Conservation (phyloP, 2,797 vertebrate genomes). For the Silurus lanzhouensis region DNA sequence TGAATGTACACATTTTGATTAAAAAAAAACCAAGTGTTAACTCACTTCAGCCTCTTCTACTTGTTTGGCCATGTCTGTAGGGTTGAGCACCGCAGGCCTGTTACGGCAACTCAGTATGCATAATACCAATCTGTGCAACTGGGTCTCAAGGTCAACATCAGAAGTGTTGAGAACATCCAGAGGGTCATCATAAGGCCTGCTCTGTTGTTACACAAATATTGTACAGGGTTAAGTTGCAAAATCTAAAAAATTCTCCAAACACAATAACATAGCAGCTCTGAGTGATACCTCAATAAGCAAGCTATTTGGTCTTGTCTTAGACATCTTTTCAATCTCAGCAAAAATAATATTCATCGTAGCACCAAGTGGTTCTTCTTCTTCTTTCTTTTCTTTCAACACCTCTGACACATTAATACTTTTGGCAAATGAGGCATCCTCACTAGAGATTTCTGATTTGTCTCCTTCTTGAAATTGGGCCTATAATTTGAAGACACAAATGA, state of each 20-base stretch:
- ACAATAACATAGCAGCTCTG: background rate
- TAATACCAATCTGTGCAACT: conserved; percentile 72
- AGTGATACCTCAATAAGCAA: conserved; percentile 65
- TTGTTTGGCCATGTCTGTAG: conserved; percentile 78
- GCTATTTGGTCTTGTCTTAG: conserved; percentile 50
- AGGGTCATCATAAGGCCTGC: conserved; percentile 53
- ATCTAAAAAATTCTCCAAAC: background rate
- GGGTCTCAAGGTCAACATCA: conserved; percentile 67
- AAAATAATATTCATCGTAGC: conserved; percentile 61
- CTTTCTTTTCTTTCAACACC: conserved; percentile 42
- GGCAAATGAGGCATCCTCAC: background rate
- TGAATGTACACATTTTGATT: background rate
- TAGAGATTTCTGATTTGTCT: background rate
- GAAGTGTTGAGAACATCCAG: conserved; percentile 58
- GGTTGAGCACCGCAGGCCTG: conserved; percentile 76
- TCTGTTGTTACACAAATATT: conserved; percentile 54
- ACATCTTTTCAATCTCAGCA: conserved; percentile 60
- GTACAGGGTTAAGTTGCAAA: background rate
- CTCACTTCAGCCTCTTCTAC: conserved; percentile 85
- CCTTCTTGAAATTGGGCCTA: conserved; percentile 17
- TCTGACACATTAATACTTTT: conserved; percentile 20
- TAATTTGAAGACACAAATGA: background rate
- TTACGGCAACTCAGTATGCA: conserved; percentile 78
- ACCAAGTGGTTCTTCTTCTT: conserved; percentile 37
- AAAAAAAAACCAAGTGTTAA: background rate